Percentiles rank a stretch among this genome's conserved stretches.
Conservation (phyloP, 2,113 vertebrate genomes). For the Hyperoodon ampullatus region DNA sequence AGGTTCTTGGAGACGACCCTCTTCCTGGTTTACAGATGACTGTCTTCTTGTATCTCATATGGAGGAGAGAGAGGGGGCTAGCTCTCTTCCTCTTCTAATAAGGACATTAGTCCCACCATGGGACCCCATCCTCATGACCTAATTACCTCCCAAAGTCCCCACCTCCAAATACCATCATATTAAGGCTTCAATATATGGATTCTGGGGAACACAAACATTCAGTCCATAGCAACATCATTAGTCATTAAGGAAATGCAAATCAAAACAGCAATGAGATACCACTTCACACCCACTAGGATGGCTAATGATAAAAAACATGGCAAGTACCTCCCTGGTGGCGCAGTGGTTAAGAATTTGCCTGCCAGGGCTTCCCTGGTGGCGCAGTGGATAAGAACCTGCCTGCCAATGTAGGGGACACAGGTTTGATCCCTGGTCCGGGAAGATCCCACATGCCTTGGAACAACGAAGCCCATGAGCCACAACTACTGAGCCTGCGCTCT, state of each 20-base stretch:
- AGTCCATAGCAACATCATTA: not conserved
- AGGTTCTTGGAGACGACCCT: not conserved
- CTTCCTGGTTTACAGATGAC: not conserved
- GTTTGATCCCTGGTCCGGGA: too few relatives aligned
- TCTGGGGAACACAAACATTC: not conserved
- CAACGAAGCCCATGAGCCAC: too few relatives aligned
- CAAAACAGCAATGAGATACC: not conserved
- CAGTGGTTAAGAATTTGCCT: too few relatives aligned
- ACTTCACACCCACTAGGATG: not conserved
- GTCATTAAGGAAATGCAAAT: slow-evolving; percentile 8
- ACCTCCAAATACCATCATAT: not conserved
- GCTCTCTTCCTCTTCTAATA: not conserved
- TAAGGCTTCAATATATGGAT: not conserved
- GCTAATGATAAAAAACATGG: not conserved
- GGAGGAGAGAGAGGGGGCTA: not conserved
- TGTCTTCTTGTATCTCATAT: not conserved
- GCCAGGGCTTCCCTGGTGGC: too few relatives aligned
- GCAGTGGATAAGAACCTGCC: too few relatives aligned
- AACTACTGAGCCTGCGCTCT: too few relatives aligned
- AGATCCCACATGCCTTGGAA: too few relatives aligned
- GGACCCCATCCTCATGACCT: not conserved
- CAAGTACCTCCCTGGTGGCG: too few relatives aligned
- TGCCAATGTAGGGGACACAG: too few relatives aligned
- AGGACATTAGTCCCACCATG: not conserved
- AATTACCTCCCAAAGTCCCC: not conserved